A percentile compares a stretch with the other conserved stretches of the same genome.
These are phyloP conservation scores for Pangasius macronema DNA, from an alignment of 2,797 vertebrate species.

Conservation along the genomic window DNA sequence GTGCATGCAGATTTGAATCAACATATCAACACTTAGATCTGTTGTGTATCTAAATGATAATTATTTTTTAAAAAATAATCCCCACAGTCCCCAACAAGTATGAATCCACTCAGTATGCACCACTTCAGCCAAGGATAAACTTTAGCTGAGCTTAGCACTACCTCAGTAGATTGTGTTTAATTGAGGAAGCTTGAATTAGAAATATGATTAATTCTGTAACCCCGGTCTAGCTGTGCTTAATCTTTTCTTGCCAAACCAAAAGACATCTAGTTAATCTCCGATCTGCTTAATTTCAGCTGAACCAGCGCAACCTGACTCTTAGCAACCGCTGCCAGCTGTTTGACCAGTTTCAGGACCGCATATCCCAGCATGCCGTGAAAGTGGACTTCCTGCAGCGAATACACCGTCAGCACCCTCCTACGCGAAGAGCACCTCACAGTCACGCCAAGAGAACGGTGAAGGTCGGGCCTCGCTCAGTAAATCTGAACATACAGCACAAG, in stretches of 20 bases:
- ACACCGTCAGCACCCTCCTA: conserved; percentile 83
- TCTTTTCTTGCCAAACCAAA: background rate
- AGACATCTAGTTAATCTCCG: background rate
- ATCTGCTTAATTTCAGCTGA: conserved; percentile 85
- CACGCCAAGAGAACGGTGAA: conserved; percentile 87
- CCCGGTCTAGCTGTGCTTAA: too few species aligned
- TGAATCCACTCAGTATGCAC: background rate
- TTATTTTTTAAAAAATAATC: too few species aligned
- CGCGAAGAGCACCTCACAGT: conserved; percentile 76
- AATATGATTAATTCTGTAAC: background rate
- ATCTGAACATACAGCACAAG: background rate
- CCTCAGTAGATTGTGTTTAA: background rate
- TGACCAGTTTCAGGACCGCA: conserved; percentile 86
- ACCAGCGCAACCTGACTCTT: conserved; percentile 85
- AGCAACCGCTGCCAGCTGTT: conserved; percentile 90
- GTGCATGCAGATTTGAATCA: too few species aligned
- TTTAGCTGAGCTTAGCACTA: background rate
- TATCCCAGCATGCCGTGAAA: conserved; percentile 87
- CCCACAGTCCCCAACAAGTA: background rate
- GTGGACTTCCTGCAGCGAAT: conserved; percentile 87
- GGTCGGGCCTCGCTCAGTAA: conserved; percentile 67
- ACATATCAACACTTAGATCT: too few species aligned
- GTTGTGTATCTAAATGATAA: background rate
- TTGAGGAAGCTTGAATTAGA: background rate
- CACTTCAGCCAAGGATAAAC: background rate